phyloP scores from a whole-genome alignment of 2,797 vertebrate species.

The Chaetodon trifasciatus region DNA sequence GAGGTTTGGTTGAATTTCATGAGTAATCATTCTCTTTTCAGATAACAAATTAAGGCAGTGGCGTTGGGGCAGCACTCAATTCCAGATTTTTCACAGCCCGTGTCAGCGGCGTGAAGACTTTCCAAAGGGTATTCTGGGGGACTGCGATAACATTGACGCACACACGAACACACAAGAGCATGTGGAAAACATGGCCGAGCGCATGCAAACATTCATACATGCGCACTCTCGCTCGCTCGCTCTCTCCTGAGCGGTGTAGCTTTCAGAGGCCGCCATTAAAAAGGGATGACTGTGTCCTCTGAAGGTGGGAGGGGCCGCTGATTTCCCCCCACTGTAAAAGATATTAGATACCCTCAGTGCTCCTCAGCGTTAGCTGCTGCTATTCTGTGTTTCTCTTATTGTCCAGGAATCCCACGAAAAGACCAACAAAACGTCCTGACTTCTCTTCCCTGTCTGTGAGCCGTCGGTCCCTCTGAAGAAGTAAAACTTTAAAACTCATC shows the following conservation, averaged over 20 bases:
- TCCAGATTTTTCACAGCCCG: constrained; percentile 74
- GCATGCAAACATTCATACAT: constrained; percentile 25
- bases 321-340: constrained; percentile 6
- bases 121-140: constrained; percentile 81
- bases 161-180: constrained; percentile 35
- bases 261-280: constrained; percentile 63
- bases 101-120: constrained; percentile 72
- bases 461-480: not conserved
- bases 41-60: constrained; percentile 83
- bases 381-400: not conserved
- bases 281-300: constrained; percentile 49
- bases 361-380: constrained; percentile 1
- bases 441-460: not conserved
- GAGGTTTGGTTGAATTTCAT: constrained; percentile 82
- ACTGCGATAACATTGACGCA: constrained; percentile 73
- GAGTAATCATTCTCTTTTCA: constrained; percentile 83
- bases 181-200: no score
- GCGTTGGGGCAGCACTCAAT: constrained; percentile 75
- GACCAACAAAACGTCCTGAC: not conserved
- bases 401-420: constrained; percentile 18
- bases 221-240: constrained; percentile 28
- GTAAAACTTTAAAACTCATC: not conserved
- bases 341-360: constrained; percentile 3
- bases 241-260: constrained; percentile 56
- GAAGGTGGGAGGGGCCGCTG: constrained; percentile 43